Evolutionary conservation across 2,797 vertebrate genomes (phyloP), one percentile per base, ranked within the genome.

Genomic region (Brachyalestes nurse): DNA sequence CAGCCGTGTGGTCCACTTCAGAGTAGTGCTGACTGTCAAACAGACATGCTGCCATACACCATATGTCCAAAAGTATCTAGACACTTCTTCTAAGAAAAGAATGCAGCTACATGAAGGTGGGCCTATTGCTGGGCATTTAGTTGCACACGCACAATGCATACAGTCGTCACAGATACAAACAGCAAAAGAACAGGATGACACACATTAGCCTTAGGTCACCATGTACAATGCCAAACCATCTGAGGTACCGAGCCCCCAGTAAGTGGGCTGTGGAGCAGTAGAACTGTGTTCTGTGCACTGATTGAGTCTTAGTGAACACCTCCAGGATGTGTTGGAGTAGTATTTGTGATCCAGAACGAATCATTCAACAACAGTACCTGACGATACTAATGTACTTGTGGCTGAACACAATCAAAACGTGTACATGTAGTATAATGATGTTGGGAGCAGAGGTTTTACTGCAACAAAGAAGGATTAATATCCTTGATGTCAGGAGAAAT

Each of bases 21-120:
- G 86, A 61, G 73, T 60, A 74, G 17, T 75, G 34, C 10, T 42
- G 65, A 74, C 57, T 60, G 72, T 84, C 53, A 85, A 75, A 85
- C 83, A 87, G 60, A 81, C 89, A 83, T 80, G 82, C 86, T 87
- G 66, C 45, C 77, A 77, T 45, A 62, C 14, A 62, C 12, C 14
- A 62, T 14, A 62, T 62, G 60, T 34, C 60, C 25, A 62, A 62
- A 62, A 62, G 60, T 14, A 34, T 28, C 25, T n/a, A 60, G 58
- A 25, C 23, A 62, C 25, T 10, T 7, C 21, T 25, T n/a, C 3
- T 34, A 34, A 34, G 34, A 34, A 34, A 34, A 34, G 34, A 34
- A 34, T 4, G 34, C 34, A 34, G 34, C 34, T 34, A 34, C 34
- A 34, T 6, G n/a, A 5, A n/a, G 6, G 55, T 51, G 49, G 2